Conservation (phyloP, 2,797 vertebrate genomes). For the Chaetodon trifasciatus region DNA sequence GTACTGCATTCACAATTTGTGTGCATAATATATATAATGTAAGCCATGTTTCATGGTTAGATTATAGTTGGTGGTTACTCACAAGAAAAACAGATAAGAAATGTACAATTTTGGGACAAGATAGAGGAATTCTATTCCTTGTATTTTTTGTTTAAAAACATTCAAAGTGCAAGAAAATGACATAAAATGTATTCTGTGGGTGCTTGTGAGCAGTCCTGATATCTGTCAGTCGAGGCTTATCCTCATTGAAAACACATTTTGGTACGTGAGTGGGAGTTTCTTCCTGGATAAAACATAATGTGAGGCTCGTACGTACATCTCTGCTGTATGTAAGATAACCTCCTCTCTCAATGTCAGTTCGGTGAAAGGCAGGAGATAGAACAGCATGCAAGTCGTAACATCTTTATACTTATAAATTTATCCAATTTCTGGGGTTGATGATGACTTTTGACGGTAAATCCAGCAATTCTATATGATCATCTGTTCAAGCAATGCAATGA, state of each 20-base stretch:
- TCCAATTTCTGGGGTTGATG: neutral
- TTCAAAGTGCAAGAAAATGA: neutral
- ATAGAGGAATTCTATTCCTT: neutral
- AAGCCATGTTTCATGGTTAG: neutral
- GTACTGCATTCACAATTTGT: constrained; percentile 10
- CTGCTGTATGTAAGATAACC: constrained; percentile 13
- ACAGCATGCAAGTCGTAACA: neutral
- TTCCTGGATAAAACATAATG: constrained; percentile 19
- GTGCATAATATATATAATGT: neutral
- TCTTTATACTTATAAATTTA: neutral
- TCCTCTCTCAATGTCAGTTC: constrained; percentile 5
- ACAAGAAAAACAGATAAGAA: neutral
- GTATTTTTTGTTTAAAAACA: neutral
- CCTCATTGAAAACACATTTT: constrained; percentile 40
- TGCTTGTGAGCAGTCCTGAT: constrained; percentile 11
- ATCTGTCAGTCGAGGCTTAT: constrained; percentile 30
- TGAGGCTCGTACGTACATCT: constrained; percentile 10
- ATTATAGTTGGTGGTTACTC: neutral
- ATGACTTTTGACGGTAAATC: neutral
- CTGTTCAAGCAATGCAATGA: neutral
- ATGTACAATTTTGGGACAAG: constrained; percentile 4
- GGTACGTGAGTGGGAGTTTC: constrained; percentile 10
- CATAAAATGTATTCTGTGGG: neutral
- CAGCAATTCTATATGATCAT: neutral
- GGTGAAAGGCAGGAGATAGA: constrained; percentile 5